Percentiles rank a stretch among this genome's conserved stretches.
phyloP scores from a whole-genome alignment of 2,797 vertebrate genomes.

The Rhynchotus rufescens region DNA sequence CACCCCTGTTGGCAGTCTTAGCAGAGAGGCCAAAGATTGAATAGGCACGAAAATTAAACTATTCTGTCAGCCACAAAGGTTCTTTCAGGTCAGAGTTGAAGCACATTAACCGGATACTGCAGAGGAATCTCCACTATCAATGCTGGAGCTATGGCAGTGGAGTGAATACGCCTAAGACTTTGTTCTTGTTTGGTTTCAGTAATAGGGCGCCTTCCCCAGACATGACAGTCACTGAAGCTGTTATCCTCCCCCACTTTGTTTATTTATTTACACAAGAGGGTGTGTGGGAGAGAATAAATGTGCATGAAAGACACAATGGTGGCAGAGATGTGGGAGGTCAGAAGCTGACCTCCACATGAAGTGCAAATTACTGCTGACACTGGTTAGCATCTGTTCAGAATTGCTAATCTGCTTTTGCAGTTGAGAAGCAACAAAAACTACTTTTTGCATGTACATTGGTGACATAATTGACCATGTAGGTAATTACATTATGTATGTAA shows the following conservation, averaged over 20 bases:
- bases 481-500: conserved; percentile 9
- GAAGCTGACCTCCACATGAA: neutral
- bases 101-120: conserved; percentile 56
- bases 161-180: neutral
- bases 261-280: neutral
- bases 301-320: neutral
- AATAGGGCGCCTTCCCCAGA: neutral
- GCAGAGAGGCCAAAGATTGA: conserved; percentile 73
- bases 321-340: neutral
- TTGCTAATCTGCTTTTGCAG: neutral
- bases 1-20: conserved; percentile 74
- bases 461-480: neutral
- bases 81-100: conserved; percentile 65
- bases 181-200: neutral
- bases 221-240: neutral
- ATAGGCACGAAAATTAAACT: conserved; percentile 67
- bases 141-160: neutral
- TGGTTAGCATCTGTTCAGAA: neutral
- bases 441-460: neutral
- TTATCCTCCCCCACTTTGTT: neutral
- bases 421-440: neutral
- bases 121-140: conserved; percentile 38
- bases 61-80: conserved; percentile 62
- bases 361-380: neutral
- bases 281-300: neutral